Evolutionary conservation across 2,797 vertebrate species (phyloP).

Genomic region (Tenualosa thibaudeaui): DNA sequence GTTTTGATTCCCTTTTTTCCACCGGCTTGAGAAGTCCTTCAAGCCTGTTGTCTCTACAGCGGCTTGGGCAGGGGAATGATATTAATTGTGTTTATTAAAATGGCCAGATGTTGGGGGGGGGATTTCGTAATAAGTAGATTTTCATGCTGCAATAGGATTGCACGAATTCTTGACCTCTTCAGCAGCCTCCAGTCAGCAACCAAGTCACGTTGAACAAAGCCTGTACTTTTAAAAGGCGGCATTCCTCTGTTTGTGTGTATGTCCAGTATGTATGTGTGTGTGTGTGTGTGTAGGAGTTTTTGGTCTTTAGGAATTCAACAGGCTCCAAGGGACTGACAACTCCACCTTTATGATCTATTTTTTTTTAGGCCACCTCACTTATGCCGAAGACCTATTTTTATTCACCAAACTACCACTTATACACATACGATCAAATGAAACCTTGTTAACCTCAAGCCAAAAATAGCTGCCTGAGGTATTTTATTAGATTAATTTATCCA

Average conservation of each 20-base stretch:
- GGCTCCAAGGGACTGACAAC: constrained; percentile 48
- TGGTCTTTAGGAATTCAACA: constrained; percentile 54
- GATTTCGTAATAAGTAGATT: neutral
- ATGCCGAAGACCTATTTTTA: constrained; percentile 32
- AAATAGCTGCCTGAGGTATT: constrained; percentile 49
- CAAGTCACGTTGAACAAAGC: constrained; percentile 30
- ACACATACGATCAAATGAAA: constrained; percentile 34
- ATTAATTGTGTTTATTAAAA: neutral
- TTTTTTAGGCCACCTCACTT: constrained; percentile 33
- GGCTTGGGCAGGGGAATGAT: neutral
- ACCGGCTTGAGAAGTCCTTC: neutral
- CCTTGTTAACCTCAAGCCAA: constrained; percentile 28
- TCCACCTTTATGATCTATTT: constrained; percentile 48
- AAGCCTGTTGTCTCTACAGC: neutral
- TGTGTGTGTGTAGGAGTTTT: constrained; percentile 56
- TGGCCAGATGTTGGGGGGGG: neutral
- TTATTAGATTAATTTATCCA: constrained; percentile 34
- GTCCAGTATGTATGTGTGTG: neutral
- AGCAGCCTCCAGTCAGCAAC: constrained; percentile 35
- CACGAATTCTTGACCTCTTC: neutral
- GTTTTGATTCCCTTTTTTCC: neutral
- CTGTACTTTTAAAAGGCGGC: constrained; percentile 39
- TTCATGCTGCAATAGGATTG: constrained; percentile 7
- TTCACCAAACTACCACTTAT: constrained; percentile 32
- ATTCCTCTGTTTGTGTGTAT: constrained; percentile 43